Conservation (phyloP, 2,113 vertebrate genomes). For the Leuciscus idus region DNA sequence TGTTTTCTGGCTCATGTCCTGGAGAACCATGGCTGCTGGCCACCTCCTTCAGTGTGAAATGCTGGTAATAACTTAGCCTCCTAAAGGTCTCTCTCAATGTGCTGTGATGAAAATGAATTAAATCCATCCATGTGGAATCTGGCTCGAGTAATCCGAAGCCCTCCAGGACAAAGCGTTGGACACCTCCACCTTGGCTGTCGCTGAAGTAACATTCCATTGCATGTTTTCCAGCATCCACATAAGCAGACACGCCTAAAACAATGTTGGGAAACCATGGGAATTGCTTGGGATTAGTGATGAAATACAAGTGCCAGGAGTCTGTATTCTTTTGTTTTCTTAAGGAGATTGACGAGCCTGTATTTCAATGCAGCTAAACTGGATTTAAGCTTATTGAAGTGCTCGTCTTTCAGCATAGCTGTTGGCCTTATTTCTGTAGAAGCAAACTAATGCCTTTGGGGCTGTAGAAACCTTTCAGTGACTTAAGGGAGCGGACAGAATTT, state of each 20-base stretch:
- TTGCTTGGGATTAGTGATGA: not conserved
- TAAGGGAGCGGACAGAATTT: not conserved
- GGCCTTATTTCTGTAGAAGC: not conserved
- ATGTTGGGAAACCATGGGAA: not conserved
- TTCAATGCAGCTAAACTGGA: conserved; percentile 6
- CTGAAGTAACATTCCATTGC: conserved; percentile 20
- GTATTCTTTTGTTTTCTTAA: conserved; percentile 15
- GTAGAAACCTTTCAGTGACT: not conserved
- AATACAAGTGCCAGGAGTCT: conserved; percentile 1
- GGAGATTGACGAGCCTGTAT: not conserved
- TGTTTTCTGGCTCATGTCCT: conserved; percentile 5
- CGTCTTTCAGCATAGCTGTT: not conserved
- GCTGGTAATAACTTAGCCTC: conserved; percentile 21
- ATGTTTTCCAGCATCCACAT: conserved; percentile 33
- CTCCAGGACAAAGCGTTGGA: conserved; percentile 26
- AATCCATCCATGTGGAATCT: conserved; percentile 34
- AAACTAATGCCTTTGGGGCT: not conserved
- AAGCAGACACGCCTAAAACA: not conserved
- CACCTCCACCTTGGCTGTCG: conserved; percentile 19
- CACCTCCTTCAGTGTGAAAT: conserved; percentile 30
- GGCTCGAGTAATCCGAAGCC: conserved; percentile 27
- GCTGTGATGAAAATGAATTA: not conserved
- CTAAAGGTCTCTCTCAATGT: conserved; percentile 26
- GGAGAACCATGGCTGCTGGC: conserved; percentile 17
- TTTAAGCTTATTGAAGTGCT: not conserved